These are phyloP conservation scores for Solenopsis fugax DNA, from an alignment of 1,140 invertebrate genomes.

Conservation along the genomic window DNA sequence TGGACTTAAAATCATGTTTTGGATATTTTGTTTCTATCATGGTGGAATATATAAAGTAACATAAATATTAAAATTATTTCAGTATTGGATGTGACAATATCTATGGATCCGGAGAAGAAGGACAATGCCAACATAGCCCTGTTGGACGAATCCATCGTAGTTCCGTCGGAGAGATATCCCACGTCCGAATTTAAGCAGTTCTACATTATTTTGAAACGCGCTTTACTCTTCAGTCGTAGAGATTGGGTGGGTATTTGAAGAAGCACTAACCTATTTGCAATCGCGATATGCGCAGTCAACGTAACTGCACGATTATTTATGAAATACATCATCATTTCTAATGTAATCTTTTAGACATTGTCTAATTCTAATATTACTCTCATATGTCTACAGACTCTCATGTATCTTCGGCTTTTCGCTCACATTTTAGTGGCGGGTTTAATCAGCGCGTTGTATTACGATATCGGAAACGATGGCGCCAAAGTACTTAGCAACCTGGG, in stretches of 20 bases:
- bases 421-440: conserved; percentile 96
- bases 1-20: too few relatives aligned
- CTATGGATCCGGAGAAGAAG: conserved; percentile 88
- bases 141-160: conserved; percentile 87
- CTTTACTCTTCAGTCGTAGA: conserved; percentile 92
- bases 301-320: not conserved
- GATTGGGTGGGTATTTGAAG: conserved; percentile 90
- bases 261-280: not conserved
- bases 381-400: conserved; percentile 92
- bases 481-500: conserved; percentile 98
- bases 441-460: conserved; percentile 96
- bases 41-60: not conserved
- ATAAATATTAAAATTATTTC: conserved; percentile 31
- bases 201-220: conserved; percentile 93
- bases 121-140: conserved; percentile 90
- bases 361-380: conserved; percentile 1
- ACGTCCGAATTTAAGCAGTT: conserved; percentile 93
- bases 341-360: not conserved
- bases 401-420: conserved; percentile 96
- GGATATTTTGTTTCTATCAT: too few relatives aligned
- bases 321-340: not conserved
- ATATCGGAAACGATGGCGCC: conserved; percentile 97
- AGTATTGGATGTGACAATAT: conserved; percentile 86
- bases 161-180: conserved; percentile 91
- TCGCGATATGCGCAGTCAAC: not conserved